These are phyloP conservation scores for Nothobranchius kuhntae DNA, from an alignment of 2,113 vertebrate genomes.

Conservation along the genomic window DNA sequence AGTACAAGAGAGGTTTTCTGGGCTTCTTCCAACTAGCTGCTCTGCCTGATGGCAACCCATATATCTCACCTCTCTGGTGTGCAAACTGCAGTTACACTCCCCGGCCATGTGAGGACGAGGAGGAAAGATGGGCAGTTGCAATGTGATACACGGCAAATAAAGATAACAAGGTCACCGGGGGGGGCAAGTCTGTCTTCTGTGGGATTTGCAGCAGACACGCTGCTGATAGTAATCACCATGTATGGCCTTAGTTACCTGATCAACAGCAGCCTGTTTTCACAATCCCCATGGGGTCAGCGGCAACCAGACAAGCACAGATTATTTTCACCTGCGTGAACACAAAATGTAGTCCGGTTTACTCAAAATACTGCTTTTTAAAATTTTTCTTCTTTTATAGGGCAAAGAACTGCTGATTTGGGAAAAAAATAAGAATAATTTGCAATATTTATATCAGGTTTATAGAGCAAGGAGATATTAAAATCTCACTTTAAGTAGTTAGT, in stretches of 20 bases:
- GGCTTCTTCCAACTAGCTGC: slow-evolving; percentile 43
- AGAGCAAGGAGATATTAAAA: no score
- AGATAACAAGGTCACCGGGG: slow-evolving; percentile 58
- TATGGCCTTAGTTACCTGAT: slow-evolving; percentile 50
- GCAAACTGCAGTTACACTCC: slow-evolving; percentile 37
- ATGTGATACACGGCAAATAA: slow-evolving; percentile 51
- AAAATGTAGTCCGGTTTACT: slow-evolving; percentile 48
- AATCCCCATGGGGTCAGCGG: slow-evolving; percentile 34
- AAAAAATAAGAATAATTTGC: slow-evolving; percentile 32
- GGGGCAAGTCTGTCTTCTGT: not conserved
- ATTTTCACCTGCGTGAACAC: slow-evolving; percentile 40
- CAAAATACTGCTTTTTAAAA: slow-evolving; percentile 38
- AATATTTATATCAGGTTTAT: no score
- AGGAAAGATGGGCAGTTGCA: slow-evolving; percentile 19
- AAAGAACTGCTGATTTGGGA: not conserved
- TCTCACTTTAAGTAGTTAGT: no score
- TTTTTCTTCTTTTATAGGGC: slow-evolving; percentile 32
- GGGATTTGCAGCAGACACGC: slow-evolving; percentile 37
- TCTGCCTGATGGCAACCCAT: slow-evolving; percentile 29
- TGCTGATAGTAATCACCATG: slow-evolving; percentile 51
- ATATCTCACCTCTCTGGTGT: slow-evolving; percentile 39
- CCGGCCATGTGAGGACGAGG: slow-evolving; percentile 4
- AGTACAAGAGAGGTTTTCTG: slow-evolving; percentile 42
- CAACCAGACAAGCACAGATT: slow-evolving; percentile 23
- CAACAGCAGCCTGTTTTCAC: slow-evolving; percentile 19